Conservation (phyloP, 2,888 invertebrate genomes). For the Caprella mutica region DNA sequence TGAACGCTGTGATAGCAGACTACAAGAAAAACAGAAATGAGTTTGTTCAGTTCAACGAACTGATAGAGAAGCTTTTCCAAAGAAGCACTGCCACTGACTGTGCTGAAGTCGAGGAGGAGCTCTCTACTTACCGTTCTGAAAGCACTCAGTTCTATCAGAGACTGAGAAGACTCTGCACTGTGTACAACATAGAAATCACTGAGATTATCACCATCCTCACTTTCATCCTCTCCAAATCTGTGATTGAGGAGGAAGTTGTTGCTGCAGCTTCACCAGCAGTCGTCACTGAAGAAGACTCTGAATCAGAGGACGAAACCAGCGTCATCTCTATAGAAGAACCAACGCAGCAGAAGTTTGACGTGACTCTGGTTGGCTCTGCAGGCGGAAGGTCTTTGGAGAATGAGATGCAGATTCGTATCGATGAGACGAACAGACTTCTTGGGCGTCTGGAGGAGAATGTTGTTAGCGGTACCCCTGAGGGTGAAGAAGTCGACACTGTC, state of each 20-base stretch:
- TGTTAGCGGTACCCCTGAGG: constrained; percentile 28
- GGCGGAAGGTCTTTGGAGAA: constrained; percentile 27
- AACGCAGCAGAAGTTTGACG: constrained; percentile 12
- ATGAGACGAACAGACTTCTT: constrained; percentile 26
- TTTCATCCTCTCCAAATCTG: background rate
- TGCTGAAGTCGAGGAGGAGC: constrained; percentile 21
- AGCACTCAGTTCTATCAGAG: constrained; percentile 15
- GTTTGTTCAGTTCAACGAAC: constrained; percentile 19
- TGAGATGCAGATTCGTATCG: constrained; percentile 26
- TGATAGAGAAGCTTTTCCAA: constrained; percentile 23
- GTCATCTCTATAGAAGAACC: constrained; percentile 21
- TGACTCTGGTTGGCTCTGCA: constrained; percentile 25
- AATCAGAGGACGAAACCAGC: constrained; percentile 16
- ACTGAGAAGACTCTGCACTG: constrained; percentile 11
- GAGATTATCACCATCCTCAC: constrained; percentile 5
- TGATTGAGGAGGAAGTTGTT: no score
- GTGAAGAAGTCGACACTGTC: constrained; percentile 28
- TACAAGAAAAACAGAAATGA: constrained; percentile 19
- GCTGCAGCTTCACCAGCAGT: no score
- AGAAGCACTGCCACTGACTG: constrained; percentile 25
- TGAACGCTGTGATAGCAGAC: constrained; percentile 20
- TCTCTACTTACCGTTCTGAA: constrained; percentile 17
- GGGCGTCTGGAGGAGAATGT: constrained; percentile 22
- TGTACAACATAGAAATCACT: constrained; percentile 17
- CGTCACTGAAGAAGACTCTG: background rate